A percentile compares a stretch with the other conserved stretches of the same genome.
These are phyloP conservation scores for Psettodes erumei DNA, from an alignment of 2,113 vertebrate genomes.

Conservation along the genomic window DNA sequence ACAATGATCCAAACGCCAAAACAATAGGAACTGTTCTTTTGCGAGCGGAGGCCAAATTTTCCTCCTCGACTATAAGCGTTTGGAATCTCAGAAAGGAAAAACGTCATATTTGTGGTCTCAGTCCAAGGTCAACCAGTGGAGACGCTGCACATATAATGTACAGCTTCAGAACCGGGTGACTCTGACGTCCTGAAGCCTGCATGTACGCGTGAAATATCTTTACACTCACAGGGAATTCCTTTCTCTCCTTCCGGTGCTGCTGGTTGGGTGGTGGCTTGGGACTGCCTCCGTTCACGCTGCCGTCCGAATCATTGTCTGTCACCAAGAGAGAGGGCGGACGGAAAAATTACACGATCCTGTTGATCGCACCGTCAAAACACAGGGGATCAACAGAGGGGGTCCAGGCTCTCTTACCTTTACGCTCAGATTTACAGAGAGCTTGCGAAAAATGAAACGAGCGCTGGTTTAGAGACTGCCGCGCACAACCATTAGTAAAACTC, in stretches of 20 bases:
- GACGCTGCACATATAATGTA: constrained; percentile 11
- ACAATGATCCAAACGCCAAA: constrained; percentile 43
- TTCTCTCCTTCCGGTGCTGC: constrained; percentile 91
- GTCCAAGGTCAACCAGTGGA: constrained; percentile 14
- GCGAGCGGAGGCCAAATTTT: constrained; percentile 15
- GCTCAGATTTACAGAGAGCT: constrained; percentile 70
- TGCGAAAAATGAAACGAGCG: constrained; percentile 47
- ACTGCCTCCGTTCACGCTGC: constrained; percentile 85
- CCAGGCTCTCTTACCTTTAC: constrained; percentile 65
- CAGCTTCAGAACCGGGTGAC: no score
- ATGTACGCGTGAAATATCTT: background rate
- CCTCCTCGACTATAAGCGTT: constrained; percentile 16
- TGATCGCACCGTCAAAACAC: background rate
- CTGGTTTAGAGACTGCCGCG: constrained; percentile 34
- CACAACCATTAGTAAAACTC: no score
- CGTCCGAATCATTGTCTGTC: constrained; percentile 85
- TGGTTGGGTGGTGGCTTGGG: constrained; percentile 84
- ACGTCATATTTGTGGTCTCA: constrained; percentile 40
- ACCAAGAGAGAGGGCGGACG: background rate
- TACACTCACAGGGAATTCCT: constrained; percentile 92
- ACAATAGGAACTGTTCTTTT: background rate
- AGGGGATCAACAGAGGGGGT: background rate
- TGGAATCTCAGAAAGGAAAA: constrained; percentile 40
- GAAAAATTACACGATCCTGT: background rate
- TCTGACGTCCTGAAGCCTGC: no score